These are phyloP conservation scores for Lutraria rhynchaena DNA, from an alignment of 1,140 invertebrate species.

Conservation along the genomic window DNA sequence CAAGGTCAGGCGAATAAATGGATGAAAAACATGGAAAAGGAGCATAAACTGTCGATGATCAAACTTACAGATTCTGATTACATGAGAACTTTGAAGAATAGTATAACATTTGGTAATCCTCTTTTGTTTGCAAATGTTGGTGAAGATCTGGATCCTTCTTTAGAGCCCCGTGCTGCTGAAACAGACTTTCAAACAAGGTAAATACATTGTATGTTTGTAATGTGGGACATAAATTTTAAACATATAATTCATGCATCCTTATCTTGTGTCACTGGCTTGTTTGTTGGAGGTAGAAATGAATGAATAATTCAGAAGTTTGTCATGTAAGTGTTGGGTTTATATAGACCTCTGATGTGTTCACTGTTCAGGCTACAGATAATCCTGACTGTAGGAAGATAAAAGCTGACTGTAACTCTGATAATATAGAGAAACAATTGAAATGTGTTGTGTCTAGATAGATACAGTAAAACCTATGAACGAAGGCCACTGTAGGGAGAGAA, in stretches of 20 bases:
- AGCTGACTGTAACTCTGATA: too few species aligned
- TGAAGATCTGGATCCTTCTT: slow-evolving; percentile 81
- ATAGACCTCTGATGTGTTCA: too few species aligned
- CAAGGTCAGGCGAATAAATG: slow-evolving; percentile 96
- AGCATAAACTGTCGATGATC: slow-evolving; percentile 77
- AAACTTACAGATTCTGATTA: slow-evolving; percentile 81
- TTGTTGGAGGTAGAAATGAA: too few species aligned
- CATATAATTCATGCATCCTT: too few species aligned
- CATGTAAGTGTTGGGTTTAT: neutral
- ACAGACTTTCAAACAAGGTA: slow-evolving; percentile 83
- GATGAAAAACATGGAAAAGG: slow-evolving; percentile 95
- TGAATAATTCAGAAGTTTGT: neutral
- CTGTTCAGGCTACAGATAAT: too few species aligned
- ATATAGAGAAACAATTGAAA: too few species aligned
- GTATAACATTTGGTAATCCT: slow-evolving; percentile 81
- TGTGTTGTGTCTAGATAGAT: too few species aligned
- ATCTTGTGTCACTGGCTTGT: too few species aligned
- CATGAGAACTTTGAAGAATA: slow-evolving; percentile 81
- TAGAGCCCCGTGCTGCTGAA: slow-evolving; percentile 82
- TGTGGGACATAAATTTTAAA: slow-evolving; percentile 3
- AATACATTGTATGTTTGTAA: neutral
- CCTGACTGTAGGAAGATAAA: too few species aligned
- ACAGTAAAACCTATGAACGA: too few species aligned
- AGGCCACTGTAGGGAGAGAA: too few species aligned
- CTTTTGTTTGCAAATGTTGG: slow-evolving; percentile 82